A percentile compares a stretch with the other conserved stretches of the same genome.
These are phyloP conservation scores for Ammodytes dubius DNA, from an alignment of 2,113 vertebrate species.

Conservation along the genomic window DNA sequence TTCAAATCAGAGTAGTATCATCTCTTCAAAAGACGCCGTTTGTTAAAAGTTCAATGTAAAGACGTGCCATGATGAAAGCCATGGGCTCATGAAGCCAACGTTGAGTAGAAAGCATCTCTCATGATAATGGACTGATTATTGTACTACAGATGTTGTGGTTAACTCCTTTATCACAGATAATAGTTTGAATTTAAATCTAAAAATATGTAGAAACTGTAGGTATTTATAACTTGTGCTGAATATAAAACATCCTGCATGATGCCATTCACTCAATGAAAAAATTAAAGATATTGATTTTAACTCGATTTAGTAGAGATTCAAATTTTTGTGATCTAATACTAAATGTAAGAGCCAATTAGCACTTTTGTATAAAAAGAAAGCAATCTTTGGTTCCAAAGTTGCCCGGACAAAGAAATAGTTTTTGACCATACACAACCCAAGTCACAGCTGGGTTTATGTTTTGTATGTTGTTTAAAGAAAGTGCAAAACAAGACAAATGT, in stretches of 20 bases:
- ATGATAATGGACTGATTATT: constrained; percentile 25
- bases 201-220: constrained; percentile 3
- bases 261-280: neutral
- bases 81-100: constrained; percentile 15
- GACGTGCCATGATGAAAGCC: constrained; percentile 30
- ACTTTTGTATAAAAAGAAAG: no score
- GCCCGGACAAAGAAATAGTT: no score
- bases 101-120: constrained; percentile 15
- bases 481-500: no score
- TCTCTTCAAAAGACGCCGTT: constrained; percentile 52
- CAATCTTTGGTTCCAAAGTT: no score
- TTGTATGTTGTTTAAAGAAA: no score
- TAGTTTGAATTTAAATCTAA: constrained; percentile 19
- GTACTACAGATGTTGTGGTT: constrained; percentile 30
- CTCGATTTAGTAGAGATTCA: neutral
- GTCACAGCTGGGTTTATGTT: no score
- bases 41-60: constrained; percentile 30
- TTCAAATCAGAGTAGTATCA: constrained; percentile 60
- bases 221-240: neutral
- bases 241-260: neutral
- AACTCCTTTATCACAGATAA: constrained; percentile 31
- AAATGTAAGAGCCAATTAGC: no score
- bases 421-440: no score
- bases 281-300: neutral
- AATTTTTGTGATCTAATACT: constrained; percentile 9